Evolutionary conservation across 2,888 invertebrate genomes (phyloP).

Genomic region (Syrphus vitripennis): DNA sequence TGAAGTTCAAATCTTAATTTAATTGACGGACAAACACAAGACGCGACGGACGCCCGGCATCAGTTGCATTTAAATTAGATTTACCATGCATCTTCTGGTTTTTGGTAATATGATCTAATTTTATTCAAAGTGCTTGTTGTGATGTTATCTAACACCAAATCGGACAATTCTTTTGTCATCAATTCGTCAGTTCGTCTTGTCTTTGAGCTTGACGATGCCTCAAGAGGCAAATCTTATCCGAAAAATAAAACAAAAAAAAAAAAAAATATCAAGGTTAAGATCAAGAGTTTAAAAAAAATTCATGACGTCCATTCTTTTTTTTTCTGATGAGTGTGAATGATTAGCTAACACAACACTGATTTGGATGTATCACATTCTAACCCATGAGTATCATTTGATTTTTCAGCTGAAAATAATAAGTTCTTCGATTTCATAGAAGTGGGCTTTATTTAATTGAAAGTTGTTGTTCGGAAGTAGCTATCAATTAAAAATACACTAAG

Average conservation of each 20-base stretch:
- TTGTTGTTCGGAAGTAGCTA: not conserved
- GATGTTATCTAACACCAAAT: not conserved
- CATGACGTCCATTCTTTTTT: not conserved
- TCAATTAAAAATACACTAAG: not conserved
- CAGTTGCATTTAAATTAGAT: not conserved
- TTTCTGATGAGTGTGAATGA: not conserved
- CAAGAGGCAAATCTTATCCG: not conserved
- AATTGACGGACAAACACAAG: not conserved
- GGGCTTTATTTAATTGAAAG: not conserved
- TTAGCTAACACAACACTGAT: not conserved
- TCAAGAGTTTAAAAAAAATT: not conserved
- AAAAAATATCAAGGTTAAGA: constrained; percentile 6
- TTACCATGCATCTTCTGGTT: not conserved
- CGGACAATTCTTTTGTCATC: not conserved
- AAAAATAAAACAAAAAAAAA: no score
- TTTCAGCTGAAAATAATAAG: not conserved
- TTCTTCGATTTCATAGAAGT: not conserved
- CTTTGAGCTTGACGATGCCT: not conserved
- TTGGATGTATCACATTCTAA: not conserved
- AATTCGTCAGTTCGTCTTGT: no score
- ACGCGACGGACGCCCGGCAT: not conserved
- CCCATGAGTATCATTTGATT: not conserved
- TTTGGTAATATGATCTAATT: constrained; percentile 1
- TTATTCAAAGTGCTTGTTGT: not conserved
- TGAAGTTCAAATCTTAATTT: not conserved